Conservation (phyloP, 2,113 vertebrate species). For the Athene noctua region DNA sequence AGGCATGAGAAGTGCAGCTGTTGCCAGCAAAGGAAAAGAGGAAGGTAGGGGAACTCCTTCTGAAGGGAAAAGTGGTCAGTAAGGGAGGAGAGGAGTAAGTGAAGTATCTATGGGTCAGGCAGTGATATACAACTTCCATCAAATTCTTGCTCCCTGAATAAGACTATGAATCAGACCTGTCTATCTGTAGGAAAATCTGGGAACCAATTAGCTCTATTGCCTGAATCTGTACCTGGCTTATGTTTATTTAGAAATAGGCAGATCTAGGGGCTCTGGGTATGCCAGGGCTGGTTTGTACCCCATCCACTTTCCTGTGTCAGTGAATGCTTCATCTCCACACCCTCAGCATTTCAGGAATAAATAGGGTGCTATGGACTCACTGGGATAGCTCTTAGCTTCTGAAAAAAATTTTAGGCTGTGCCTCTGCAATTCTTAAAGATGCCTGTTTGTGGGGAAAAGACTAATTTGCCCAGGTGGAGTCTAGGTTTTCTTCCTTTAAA, state of each 20-base stretch:
- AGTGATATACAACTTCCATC: background rate
- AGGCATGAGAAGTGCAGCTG: background rate
- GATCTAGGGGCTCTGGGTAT: background rate
- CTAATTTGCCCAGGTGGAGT: background rate
- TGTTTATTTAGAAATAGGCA: background rate
- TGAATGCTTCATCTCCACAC: background rate
- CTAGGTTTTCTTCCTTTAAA: background rate
- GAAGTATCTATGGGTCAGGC: background rate
- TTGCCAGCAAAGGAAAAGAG: background rate
- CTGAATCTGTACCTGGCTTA: background rate
- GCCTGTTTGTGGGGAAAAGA: background rate
- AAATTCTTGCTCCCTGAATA: background rate
- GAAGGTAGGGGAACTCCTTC: background rate
- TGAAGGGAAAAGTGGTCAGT: background rate
- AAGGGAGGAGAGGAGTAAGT: background rate
- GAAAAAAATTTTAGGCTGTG: background rate
- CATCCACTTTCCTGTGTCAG: background rate
- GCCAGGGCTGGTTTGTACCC: background rate
- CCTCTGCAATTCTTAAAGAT: background rate
- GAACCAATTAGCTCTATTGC: background rate
- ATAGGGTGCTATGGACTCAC: background rate
- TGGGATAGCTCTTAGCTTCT: background rate
- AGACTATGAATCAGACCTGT: background rate
- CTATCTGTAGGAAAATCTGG: background rate
- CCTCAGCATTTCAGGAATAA: background rate